Percentiles rank a stretch among this genome's conserved stretches.
Evolutionary conservation across 1,140 invertebrate species (phyloP).

Genomic region (Wasmannia auropunctata): DNA sequence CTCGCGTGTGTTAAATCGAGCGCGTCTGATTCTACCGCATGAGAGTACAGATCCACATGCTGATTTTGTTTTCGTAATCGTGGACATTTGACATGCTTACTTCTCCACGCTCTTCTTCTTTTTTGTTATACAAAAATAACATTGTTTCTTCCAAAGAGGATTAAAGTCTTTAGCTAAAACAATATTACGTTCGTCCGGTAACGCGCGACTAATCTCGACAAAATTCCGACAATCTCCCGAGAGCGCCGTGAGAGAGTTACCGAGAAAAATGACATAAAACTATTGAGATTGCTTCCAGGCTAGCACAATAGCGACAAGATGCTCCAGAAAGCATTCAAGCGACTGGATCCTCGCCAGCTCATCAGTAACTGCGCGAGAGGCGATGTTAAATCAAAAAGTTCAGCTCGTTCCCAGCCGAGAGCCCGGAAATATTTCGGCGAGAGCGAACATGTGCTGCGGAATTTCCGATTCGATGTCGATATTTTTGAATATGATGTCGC

Average conservation of each 20-base stretch:
- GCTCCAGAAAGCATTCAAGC: constrained; percentile 72
- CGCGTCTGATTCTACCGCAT: neutral
- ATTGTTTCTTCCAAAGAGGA: neutral
- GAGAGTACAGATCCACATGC: neutral
- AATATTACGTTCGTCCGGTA: neutral
- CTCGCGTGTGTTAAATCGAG: constrained; percentile 2
- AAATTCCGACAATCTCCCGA: neutral
- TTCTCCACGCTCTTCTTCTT: neutral
- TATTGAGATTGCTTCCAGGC: constrained; percentile 71
- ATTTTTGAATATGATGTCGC: constrained; percentile 19
- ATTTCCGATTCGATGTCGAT: constrained; percentile 64
- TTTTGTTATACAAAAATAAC: constrained; percentile 3
- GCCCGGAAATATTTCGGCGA: constrained; percentile 38
- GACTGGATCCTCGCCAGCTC: constrained; percentile 73
- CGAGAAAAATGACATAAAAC: constrained; percentile 72
- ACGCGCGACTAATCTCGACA: neutral
- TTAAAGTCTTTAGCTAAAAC: neutral
- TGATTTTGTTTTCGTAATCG: constrained; percentile 15
- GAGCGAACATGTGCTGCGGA: constrained; percentile 10
- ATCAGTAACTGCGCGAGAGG: constrained; percentile 72
- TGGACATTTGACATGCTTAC: neutral
- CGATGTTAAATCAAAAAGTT: constrained; percentile 71
- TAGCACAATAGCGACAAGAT: constrained; percentile 72
- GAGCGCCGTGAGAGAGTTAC: neutral
- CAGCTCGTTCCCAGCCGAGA: neutral